Percentiles rank a stretch among this genome's conserved stretches.
Evolutionary conservation across 1,140 invertebrate genomes (phyloP).

Genomic region (Drosophila ogumai): DNA sequence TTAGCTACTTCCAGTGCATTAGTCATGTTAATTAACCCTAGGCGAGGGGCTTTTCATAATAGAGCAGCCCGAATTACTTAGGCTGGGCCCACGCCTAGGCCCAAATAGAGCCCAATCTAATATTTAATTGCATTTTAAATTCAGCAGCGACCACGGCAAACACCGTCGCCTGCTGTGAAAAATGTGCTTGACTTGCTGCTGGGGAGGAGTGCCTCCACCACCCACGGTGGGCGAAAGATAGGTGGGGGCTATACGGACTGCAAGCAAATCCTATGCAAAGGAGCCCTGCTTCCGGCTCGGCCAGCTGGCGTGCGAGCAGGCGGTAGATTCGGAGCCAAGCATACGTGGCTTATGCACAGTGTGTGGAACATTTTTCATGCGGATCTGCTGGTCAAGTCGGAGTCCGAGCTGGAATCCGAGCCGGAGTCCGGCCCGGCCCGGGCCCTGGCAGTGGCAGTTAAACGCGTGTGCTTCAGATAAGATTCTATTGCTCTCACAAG

Average conservation of each 20-base stretch:
- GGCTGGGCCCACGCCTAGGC: constrained; percentile 9
- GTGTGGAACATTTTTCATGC: constrained; percentile 66
- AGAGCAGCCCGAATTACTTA: constrained; percentile 51
- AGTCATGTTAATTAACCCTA: constrained; percentile 74
- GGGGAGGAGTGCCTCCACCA: not conserved
- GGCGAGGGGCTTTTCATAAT: constrained; percentile 57
- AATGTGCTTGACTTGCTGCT: constrained; percentile 57
- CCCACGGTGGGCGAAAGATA: constrained; percentile 31
- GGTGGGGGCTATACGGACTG: constrained; percentile 41
- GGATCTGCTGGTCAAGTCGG: constrained; percentile 43
- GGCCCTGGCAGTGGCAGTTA: constrained; percentile 41
- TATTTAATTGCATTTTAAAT: constrained; percentile 74
- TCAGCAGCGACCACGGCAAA: constrained; percentile 16
- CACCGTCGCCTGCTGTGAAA: constrained; percentile 30
- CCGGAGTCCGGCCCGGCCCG: constrained; percentile 9
- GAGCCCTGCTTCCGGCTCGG: constrained; percentile 12
- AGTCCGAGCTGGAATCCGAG: constrained; percentile 3
- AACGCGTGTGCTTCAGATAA: constrained; percentile 67
- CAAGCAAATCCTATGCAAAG: constrained; percentile 65
- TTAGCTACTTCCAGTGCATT: constrained; percentile 62
- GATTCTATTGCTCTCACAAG: constrained; percentile 69
- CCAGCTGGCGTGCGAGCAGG: constrained; percentile 59
- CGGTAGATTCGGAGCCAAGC: constrained; percentile 46
- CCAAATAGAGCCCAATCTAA: constrained; percentile 36
- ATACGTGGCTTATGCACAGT: constrained; percentile 32